These are phyloP conservation scores for Clistopyga incitator DNA, from an alignment of 2,888 invertebrate genomes.

Conservation along the genomic window DNA sequence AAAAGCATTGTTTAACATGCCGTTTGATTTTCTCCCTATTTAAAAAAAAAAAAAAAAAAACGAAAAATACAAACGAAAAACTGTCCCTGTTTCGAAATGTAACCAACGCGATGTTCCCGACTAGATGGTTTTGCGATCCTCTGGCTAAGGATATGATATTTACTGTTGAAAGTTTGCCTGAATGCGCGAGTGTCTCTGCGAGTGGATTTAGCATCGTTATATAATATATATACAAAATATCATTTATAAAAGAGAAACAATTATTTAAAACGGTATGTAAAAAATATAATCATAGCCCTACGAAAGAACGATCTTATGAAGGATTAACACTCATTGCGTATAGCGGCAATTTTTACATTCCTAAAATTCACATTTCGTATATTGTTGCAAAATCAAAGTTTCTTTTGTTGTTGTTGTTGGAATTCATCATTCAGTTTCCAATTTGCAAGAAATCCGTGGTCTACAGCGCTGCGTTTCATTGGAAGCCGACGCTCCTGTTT, in stretches of 20 bases:
- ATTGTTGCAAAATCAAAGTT: slow-evolving; percentile 50
- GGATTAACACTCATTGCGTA: slow-evolving; percentile 69
- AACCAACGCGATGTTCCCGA: slow-evolving; percentile 23
- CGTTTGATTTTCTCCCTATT: slow-evolving; percentile 34
- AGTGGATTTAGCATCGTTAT: slow-evolving; percentile 34
- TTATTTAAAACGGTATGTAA: slow-evolving; percentile 64
- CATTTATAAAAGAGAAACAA: slow-evolving; percentile 60
- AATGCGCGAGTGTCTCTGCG: slow-evolving; percentile 46
- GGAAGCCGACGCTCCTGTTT: background rate
- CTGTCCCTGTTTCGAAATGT: background rate
- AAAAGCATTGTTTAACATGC: slow-evolving; percentile 44
- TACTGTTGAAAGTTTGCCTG: slow-evolving; percentile 42
- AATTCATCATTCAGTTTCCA: slow-evolving; percentile 64
- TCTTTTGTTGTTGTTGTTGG: slow-evolving; percentile 39
- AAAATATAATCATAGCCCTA: slow-evolving; percentile 70
- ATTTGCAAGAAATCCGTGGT: slow-evolving; percentile 47
- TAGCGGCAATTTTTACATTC: slow-evolving; percentile 58
- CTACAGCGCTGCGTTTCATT: slow-evolving; percentile 16
- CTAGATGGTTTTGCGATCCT: background rate
- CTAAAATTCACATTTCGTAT: slow-evolving; percentile 44
- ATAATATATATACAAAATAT: slow-evolving; percentile 64
- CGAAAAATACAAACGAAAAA: background rate
- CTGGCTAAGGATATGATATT: slow-evolving; percentile 30
- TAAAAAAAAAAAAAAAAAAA: slow-evolving; percentile 5
- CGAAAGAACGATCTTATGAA: slow-evolving; percentile 60